Base-by-base conservation (phyloP, 1,140 invertebrate genomes). In the Mizuhopecten yessoensis region DNA sequence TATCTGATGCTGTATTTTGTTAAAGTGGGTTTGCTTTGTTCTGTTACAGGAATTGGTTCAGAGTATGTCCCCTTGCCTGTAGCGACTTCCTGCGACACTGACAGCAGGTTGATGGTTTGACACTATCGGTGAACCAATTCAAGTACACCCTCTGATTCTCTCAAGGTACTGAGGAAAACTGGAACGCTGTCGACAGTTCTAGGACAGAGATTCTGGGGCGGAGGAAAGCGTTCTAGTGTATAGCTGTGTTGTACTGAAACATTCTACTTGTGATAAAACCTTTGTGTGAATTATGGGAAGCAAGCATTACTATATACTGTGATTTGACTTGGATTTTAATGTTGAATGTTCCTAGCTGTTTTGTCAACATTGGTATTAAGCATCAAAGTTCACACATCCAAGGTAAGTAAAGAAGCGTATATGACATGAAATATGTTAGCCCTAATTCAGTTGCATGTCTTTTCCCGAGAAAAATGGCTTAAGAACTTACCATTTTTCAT, bases 251-350 rank as follows among this genome's bases (percentile, higher is more conserved):
- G 5, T 39, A 13, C n/a, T n/a, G n/a, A n/a, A n/a, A n/a, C n/a
- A n/a, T n/a, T n/a, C n/a, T n/a, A n/a, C n/a, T n/a, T n/a, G n/a
- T n/a, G n/a, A n/a, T n/a, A n/a, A n/a, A n/a, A n/a, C n/a, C 13
- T 39, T 39, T 39, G 36, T 7, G 36, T 7, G 36, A 39, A 39
- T 5, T n/a, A n/a, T 39, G 13, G 36, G 10, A 49, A 20, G 45
- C 1, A 49, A 15, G 15, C 20, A 23, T 49, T 23, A 2, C 1
- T 49, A 49, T 49, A 49, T 49, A 20, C 45, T 49, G 45, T 49
- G 45, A 49, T 49, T 49, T 49, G 57, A 75, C 57, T 75, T 75
- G 57, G 57, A 75, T 75, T n/a, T 29, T 75, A 75, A 29, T 29
- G 29, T 9, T 75, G 23, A 15, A 39, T 75, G 23, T 75, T 29